Percentiles rank a stretch among this genome's conserved stretches.
Evolutionary conservation across 2,113 vertebrate genomes (phyloP).

Genomic region (Pedetes capensis): DNA sequence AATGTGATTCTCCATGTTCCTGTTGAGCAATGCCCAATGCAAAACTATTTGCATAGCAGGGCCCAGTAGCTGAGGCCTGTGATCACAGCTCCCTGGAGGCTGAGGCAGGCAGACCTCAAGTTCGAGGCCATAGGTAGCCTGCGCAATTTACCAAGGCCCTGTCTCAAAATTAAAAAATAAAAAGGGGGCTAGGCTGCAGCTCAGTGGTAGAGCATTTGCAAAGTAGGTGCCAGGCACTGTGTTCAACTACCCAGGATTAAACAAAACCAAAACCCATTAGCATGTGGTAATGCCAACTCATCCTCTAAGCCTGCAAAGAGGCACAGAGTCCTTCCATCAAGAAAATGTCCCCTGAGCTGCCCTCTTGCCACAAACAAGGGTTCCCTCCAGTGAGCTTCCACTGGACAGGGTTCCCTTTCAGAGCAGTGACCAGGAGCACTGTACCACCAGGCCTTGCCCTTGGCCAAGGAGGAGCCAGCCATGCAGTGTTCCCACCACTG

Average conservation of each 20-base stretch:
- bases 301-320: not conserved
- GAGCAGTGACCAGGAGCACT: rapidly evolving
- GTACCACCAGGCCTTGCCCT: too few species aligned
- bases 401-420: not conserved
- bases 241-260: too few species aligned
- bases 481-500: rapidly evolving
- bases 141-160: too few species aligned
- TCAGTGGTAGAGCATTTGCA: too few species aligned
- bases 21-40: not conserved
- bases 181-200: too few species aligned
- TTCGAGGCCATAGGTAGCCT: too few species aligned
- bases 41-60: constrained; percentile 72
- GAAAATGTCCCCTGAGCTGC: rapidly evolving
- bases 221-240: too few species aligned
- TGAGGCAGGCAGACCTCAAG: too few species aligned
- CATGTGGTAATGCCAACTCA: not conserved
- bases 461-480: not conserved
- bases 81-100: too few species aligned
- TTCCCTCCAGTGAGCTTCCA: not conserved
- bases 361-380: not conserved
- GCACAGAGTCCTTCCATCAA: rapidly evolving
- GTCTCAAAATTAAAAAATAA: too few species aligned
- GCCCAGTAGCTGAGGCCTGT: too few species aligned
- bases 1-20: not conserved
- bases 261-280: too few species aligned